These are phyloP conservation scores for Nothocercus nigrocapillus DNA, from an alignment of 2,113 vertebrate genomes.

Conservation along the genomic window DNA sequence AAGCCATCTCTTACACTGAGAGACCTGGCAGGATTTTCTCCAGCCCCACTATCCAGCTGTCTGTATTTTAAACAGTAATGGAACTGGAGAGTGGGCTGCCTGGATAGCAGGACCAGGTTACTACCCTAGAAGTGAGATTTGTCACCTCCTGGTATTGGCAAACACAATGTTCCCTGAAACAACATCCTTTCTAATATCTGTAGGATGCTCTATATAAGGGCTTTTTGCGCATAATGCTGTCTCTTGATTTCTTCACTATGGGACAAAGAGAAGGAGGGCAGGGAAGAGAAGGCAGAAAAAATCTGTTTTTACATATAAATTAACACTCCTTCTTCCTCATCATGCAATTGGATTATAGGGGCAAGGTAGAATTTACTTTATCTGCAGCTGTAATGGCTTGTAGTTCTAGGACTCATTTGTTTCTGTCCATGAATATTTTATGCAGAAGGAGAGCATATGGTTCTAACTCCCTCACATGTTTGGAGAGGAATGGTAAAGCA, in stretches of 20 bases:
- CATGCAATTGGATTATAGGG: fast-evolving
- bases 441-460: conserved; percentile 29
- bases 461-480: conserved; percentile 10
- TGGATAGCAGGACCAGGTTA: background rate
- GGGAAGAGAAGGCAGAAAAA: background rate
- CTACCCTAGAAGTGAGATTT: background rate
- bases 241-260: background rate
- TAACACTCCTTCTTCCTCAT: background rate
- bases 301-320: background rate
- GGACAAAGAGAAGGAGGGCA: background rate
- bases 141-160: background rate
- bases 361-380: background rate
- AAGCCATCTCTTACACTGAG: background rate
- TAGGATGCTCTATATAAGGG: background rate
- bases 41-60: background rate
- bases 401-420: background rate
- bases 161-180: background rate
- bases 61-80: background rate
- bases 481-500: conserved; percentile 3
- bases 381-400: background rate
- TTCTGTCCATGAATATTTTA: conserved; percentile 14
- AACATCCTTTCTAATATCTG: background rate
- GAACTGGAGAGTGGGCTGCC: background rate
- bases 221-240: background rate
- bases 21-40: background rate